Evolutionary conservation across 1,140 invertebrate genomes (phyloP).

Genomic region (Drosophila rhopaloa): DNA sequence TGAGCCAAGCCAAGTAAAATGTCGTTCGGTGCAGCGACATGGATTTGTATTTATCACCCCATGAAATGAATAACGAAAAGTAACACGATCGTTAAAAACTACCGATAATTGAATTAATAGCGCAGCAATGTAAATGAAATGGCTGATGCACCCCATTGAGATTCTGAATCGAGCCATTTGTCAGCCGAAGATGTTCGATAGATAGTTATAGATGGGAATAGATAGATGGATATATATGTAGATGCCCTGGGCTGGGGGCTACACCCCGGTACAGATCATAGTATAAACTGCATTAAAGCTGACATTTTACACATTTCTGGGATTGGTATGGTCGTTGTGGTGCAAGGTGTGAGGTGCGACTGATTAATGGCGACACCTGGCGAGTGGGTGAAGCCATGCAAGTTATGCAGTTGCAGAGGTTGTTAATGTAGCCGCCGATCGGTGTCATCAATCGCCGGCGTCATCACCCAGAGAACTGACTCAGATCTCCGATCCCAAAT

Average conservation of each 20-base stretch:
- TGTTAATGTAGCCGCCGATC: slow-evolving; percentile 53
- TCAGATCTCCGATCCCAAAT: slow-evolving; percentile 1
- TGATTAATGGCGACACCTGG: slow-evolving; percentile 72
- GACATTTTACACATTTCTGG: slow-evolving; percentile 78
- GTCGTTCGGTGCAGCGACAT: slow-evolving; percentile 50
- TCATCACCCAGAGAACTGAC: slow-evolving; percentile 10
- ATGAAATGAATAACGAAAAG: slow-evolving; percentile 28
- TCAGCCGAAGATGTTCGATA: slow-evolving; percentile 22
- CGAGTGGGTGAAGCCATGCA: slow-evolving; percentile 55
- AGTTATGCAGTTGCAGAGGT: slow-evolving; percentile 30
- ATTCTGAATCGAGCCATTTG: slow-evolving; percentile 45
- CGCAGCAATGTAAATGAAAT: slow-evolving; percentile 39
- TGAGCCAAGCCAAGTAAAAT: slow-evolving; percentile 47
- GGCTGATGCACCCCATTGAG: slow-evolving; percentile 38
- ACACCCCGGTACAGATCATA: slow-evolving; percentile 30
- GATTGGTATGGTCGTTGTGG: slow-evolving; percentile 52
- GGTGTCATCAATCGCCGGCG: slow-evolving; percentile 50
- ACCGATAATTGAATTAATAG: slow-evolving; percentile 46
- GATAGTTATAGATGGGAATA: slow-evolving; percentile 4
- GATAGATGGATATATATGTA: slow-evolving; percentile 1
- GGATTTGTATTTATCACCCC: slow-evolving; percentile 47
- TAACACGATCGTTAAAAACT: slow-evolving; percentile 36
- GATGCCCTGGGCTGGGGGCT: slow-evolving; percentile 15
- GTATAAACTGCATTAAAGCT: slow-evolving; percentile 57
- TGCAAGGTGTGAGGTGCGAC: slow-evolving; percentile 30